Conservation (phyloP, 2,113 vertebrate species). For the Desmodus rotundus region DNA sequence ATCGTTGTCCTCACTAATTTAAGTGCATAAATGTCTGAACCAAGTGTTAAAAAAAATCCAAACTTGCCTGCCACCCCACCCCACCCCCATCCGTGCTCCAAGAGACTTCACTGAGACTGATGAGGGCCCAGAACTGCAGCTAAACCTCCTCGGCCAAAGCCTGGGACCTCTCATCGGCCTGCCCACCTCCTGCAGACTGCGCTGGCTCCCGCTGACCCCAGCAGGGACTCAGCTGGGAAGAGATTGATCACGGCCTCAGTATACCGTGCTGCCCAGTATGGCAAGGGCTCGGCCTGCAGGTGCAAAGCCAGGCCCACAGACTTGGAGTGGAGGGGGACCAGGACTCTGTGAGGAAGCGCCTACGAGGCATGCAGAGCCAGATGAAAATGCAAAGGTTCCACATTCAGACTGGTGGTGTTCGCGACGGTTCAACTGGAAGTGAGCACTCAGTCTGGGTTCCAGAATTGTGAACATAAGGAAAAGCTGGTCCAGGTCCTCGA, state of each 20-base stretch:
- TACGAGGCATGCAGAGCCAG: not conserved
- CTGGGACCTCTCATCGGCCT: not conserved
- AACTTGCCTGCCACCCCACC: not conserved
- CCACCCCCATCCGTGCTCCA: not conserved
- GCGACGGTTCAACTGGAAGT: not conserved
- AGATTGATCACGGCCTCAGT: not conserved
- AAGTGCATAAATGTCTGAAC: not conserved
- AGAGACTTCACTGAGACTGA: not conserved
- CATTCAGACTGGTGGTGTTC: not conserved
- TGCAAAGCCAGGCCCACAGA: not conserved
- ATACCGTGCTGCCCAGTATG: not conserved
- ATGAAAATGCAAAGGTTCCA: not conserved
- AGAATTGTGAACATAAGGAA: not conserved
- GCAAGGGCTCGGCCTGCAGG: not conserved
- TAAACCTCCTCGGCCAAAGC: not conserved
- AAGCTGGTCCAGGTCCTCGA: not conserved
- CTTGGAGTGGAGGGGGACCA: not conserved
- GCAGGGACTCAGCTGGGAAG: not conserved
- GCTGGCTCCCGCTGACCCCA: not conserved
- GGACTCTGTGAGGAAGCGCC: not conserved
- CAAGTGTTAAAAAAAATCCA: not conserved
- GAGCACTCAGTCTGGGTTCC: not conserved
- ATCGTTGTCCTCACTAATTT: not conserved
- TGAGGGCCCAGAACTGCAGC: not conserved
- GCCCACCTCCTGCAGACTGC: not conserved